These are phyloP conservation scores for Campoletis raptor DNA, from an alignment of 2,888 invertebrate species.

Conservation along the genomic window DNA sequence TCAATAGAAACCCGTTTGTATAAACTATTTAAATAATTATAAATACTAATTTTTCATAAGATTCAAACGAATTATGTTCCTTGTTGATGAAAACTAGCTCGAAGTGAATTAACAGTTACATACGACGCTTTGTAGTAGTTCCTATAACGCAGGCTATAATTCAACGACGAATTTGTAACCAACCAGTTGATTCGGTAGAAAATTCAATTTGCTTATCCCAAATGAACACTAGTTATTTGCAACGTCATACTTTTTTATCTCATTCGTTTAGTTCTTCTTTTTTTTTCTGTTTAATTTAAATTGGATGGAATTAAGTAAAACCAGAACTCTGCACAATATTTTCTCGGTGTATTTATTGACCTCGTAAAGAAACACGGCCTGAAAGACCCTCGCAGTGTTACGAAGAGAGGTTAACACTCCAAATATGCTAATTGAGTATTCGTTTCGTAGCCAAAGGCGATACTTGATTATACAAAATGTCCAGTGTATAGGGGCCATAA, in stretches of 20 bases:
- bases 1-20: neutral
- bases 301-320: neutral
- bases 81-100: neutral
- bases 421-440: constrained; percentile 30
- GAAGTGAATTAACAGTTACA: neutral
- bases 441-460: constrained; percentile 19
- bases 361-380: constrained; percentile 4
- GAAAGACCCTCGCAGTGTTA: neutral
- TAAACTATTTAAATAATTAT: neutral
- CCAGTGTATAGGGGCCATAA: constrained; percentile 10
- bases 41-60: neutral
- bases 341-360: constrained; percentile 3
- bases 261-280: neutral
- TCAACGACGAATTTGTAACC: neutral
- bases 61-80: neutral
- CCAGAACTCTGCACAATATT: constrained; percentile 10
- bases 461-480: constrained; percentile 32
- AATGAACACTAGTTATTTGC: neutral
- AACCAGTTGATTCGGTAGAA: neutral
- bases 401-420: constrained; percentile 5
- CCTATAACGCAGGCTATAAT: neutral
- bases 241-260: constrained; percentile 2
- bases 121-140: neutral
- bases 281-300: constrained; percentile 12
- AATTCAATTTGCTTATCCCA: constrained; percentile 12